phyloP scores from a whole-genome alignment of 2,888 invertebrate species.

The Phlogophora meticulosa region DNA sequence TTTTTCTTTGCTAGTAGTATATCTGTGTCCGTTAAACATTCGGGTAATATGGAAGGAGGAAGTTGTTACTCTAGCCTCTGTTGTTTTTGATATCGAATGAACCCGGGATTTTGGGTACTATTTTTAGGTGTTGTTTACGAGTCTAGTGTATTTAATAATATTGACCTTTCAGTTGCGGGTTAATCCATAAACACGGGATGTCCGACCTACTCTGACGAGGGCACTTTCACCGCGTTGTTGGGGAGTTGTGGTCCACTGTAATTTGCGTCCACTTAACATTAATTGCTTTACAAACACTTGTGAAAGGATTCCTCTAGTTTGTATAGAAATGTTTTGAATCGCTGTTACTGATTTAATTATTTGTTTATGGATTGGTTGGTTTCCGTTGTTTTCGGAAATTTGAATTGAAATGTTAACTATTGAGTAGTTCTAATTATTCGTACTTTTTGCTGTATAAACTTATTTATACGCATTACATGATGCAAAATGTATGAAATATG shows the following conservation, averaged over 20 bases:
- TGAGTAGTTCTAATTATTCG: slow-evolving; percentile 1
- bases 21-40: background rate
- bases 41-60: background rate
- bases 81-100: background rate
- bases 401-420: background rate
- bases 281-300: slow-evolving; percentile 37
- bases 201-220: slow-evolving; percentile 41
- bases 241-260: slow-evolving; percentile 39
- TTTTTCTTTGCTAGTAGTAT: slow-evolving; percentile 27
- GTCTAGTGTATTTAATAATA: background rate
- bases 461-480: slow-evolving; percentile 3
- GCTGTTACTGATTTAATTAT: slow-evolving; percentile 3
- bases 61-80: background rate
- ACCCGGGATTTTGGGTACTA: background rate
- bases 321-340: slow-evolving; percentile 11
- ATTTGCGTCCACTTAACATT: slow-evolving; percentile 43
- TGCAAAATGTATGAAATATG: slow-evolving; percentile 28
- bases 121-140: no score
- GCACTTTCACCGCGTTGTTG: slow-evolving; percentile 38
- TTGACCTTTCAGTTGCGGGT: slow-evolving; percentile 25
- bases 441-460: background rate
- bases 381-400: slow-evolving; percentile 8
- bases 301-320: slow-evolving; percentile 37
- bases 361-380: slow-evolving; percentile 24
- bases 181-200: slow-evolving; percentile 19